These are phyloP conservation scores for Orius insidiosus DNA, from an alignment of 1,140 invertebrate genomes.

Conservation along the genomic window DNA sequence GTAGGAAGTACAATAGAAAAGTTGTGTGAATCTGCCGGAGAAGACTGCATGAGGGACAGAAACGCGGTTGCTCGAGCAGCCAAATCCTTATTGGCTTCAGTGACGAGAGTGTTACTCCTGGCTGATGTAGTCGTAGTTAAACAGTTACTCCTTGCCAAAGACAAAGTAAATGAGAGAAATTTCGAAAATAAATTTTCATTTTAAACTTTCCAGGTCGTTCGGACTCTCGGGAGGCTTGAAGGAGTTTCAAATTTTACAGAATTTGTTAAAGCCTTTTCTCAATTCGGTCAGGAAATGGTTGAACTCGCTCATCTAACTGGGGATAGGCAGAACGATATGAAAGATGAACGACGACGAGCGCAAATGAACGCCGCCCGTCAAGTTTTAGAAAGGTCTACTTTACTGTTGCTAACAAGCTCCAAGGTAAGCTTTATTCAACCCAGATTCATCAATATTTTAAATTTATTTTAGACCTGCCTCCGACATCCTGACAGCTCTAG, in stretches of 20 bases:
- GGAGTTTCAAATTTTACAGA: conserved; percentile 94
- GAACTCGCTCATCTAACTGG: conserved; percentile 87
- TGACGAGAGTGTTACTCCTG: conserved; percentile 89
- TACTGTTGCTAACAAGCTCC: conserved; percentile 91
- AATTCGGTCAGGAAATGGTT: conserved; percentile 97
- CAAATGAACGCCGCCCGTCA: conserved; percentile 90
- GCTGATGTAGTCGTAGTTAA: conserved; percentile 98
- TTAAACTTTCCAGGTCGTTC: conserved; percentile 39
- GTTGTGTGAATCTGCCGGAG: conserved; percentile 58
- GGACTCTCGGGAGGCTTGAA: conserved; percentile 72
- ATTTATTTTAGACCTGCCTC: conserved; percentile 51
- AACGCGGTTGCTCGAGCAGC: conserved; percentile 76
- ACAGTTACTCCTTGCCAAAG: conserved; percentile 85
- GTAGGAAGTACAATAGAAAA: conserved; percentile 75
- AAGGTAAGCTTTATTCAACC: conserved; percentile 42
- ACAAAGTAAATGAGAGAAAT: no score
- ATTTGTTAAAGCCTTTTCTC: conserved; percentile 96
- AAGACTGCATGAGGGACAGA: conserved; percentile 47
- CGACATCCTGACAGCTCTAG: conserved; percentile 87
- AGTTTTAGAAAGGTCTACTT: conserved; percentile 91
- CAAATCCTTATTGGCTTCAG: conserved; percentile 77
- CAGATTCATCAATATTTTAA: background rate
- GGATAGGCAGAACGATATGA: conserved; percentile 67
- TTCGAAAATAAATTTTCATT: no score
- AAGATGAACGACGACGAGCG: conserved; percentile 83